Conservation (phyloP, 2,888 invertebrate genomes). For the Phytoseiulus persimilis region DNA sequence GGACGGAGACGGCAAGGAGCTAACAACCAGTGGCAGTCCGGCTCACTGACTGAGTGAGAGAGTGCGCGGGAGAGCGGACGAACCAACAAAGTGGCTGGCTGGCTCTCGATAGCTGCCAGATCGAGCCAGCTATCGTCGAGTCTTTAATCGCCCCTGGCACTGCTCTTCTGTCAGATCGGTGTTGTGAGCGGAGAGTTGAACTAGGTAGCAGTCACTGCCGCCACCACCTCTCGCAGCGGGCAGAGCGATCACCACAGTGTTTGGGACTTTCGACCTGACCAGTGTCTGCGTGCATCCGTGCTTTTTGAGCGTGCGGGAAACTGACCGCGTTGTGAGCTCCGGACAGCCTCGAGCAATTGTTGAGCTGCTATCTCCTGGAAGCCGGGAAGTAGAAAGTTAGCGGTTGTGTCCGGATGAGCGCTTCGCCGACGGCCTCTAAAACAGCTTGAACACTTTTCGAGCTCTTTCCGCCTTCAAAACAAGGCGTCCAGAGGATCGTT, state of each 20-base stretch:
- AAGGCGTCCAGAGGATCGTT: neutral
- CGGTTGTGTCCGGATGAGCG: too few relatives aligned
- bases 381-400: too few relatives aligned
- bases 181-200: neutral
- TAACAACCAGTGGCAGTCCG: neutral
- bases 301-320: too few relatives aligned
- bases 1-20: neutral
- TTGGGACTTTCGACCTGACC: too few relatives aligned
- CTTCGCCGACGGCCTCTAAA: too few relatives aligned
- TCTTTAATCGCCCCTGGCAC: neutral
- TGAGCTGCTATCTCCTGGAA: too few relatives aligned
- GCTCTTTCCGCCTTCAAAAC: too few relatives aligned
- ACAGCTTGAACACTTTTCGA: too few relatives aligned
- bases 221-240: neutral
- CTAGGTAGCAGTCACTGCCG: neutral
- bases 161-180: neutral
- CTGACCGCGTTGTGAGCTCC: too few relatives aligned
- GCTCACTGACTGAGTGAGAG: neutral
- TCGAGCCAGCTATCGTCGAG: neutral
- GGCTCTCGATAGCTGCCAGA: neutral
- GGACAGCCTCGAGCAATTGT: too few relatives aligned
- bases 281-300: too few relatives aligned
- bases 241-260: neutral
- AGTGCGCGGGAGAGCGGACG: neutral
- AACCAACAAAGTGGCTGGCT: neutral